Evolutionary conservation across 1,140 invertebrate genomes (phyloP).

Genomic region (Sweltsa coloradensis): DNA sequence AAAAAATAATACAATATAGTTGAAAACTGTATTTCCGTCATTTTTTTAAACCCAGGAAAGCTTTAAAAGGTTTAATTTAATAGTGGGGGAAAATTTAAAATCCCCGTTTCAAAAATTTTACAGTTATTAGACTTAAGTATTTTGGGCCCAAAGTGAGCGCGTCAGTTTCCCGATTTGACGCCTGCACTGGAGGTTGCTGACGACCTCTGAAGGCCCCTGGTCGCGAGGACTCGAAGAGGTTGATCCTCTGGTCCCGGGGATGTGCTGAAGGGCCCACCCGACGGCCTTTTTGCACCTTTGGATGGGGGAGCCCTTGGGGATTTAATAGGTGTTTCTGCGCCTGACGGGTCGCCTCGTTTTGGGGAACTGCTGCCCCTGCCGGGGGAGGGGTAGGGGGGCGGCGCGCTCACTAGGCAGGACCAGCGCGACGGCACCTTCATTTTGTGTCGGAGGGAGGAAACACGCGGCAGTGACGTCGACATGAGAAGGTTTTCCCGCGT

Average conservation of each 20-base stretch:
- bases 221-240: slow-evolving; percentile 65
- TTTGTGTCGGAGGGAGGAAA: no score
- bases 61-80: no score
- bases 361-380: slow-evolving; percentile 64
- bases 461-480: no score
- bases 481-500: no score
- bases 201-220: slow-evolving; percentile 71
- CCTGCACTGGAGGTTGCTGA: slow-evolving; percentile 71
- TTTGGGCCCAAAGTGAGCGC: no score
- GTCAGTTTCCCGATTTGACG: no score
- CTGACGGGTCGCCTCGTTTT: slow-evolving; percentile 73
- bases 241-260: slow-evolving; percentile 71
- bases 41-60: no score
- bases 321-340: slow-evolving; percentile 69
- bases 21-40: no score
- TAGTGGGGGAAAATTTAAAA: no score
- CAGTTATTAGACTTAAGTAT: no score
- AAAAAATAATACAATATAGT: no score
- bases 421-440: neutral
- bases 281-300: slow-evolving; percentile 76
- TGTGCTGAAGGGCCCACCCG: slow-evolving; percentile 71
- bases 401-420: neutral
- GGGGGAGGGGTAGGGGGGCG: neutral
- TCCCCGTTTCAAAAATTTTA: no score
- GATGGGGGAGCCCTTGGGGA: slow-evolving; percentile 72